Evolutionary conservation across 2,113 vertebrate species (phyloP).

Genomic region (Saguinus imperator): DNA sequence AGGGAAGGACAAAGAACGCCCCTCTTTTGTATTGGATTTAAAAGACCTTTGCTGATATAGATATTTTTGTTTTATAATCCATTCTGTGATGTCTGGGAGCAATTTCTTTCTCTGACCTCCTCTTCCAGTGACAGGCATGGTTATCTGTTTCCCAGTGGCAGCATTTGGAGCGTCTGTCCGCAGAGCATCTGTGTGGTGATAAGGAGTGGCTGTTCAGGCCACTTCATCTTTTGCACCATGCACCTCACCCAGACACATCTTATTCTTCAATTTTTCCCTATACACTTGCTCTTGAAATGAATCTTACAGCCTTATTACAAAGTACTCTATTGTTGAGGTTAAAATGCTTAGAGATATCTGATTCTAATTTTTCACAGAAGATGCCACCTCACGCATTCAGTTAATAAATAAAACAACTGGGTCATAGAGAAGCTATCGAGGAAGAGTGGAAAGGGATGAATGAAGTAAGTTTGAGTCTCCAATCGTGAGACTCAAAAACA

Average conservation of each 20-base stretch:
- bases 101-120: background rate
- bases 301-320: background rate
- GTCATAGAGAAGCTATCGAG: too few relatives aligned
- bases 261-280: background rate
- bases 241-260: background rate
- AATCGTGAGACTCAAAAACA: background rate
- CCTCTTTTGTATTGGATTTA: background rate
- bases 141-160: background rate
- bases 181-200: rapidly evolving
- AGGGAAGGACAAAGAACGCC: rapidly evolving
- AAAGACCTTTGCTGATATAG: background rate
- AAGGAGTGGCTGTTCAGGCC: background rate
- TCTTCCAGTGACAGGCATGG: rapidly evolving
- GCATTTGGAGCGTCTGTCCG: rapidly evolving
- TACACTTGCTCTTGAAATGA: rapidly evolving
- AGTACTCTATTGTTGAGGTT: background rate
- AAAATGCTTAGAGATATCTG: background rate
- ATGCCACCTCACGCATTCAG: background rate
- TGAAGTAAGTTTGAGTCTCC: too few relatives aligned
- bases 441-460: too few relatives aligned
- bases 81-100: background rate
- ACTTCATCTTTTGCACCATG: background rate
- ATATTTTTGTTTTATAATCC: background rate
- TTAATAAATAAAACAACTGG: background rate
- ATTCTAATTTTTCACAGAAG: background rate